Evolutionary conservation across 2,888 invertebrate species (phyloP), one percentile per base, ranked within the genome.

Genomic region (Cybosia mesomella): DNA sequence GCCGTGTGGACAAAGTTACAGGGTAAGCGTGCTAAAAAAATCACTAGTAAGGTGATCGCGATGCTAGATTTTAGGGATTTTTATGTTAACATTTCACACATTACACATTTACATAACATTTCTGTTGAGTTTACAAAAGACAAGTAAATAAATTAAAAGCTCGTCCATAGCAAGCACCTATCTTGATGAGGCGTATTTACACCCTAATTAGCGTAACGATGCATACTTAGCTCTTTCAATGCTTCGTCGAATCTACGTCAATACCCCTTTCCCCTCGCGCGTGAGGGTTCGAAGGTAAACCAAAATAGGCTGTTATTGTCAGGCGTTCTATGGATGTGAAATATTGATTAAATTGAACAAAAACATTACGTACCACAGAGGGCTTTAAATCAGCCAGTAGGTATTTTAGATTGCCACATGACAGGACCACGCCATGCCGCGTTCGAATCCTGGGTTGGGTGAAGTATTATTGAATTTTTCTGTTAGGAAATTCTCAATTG

Each of bases 161-260:
- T 21, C 15, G 34, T 24, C 24, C 9, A 24, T 15, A 49, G n/a
- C n/a, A 49, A 60, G 4, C 24, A 4, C 24, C 18, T 24, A 24
- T 9, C 8, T 43, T 28, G 24, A 43, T 60, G 10, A 60, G 24
- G 43, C 11, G 11, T 39, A 43, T 54, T 67, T 61, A 64, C 63
- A 63, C 53, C 58, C 63, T 68, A 68, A 60, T 60, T 43, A 60
- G 43, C 66, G 68, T 72, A 76, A 67, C 11, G 60, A 60, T 55
- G 70, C 59, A 79, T 77, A 81, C 74, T 78, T 79, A 77, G 78
- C 75, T 74, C 78, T 67, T 68, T 73, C 77, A 72, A 83, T 80
- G 83, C 80, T 82, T 73, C 81, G 79, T 75, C 76, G 83, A 77
- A 74, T 76, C 72, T 73, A 77, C 80, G 76, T 84, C 84, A 80